These are phyloP conservation scores for Porites rus DNA, from an alignment of 92 coral and sea anemone species.

Conservation along the genomic window DNA sequence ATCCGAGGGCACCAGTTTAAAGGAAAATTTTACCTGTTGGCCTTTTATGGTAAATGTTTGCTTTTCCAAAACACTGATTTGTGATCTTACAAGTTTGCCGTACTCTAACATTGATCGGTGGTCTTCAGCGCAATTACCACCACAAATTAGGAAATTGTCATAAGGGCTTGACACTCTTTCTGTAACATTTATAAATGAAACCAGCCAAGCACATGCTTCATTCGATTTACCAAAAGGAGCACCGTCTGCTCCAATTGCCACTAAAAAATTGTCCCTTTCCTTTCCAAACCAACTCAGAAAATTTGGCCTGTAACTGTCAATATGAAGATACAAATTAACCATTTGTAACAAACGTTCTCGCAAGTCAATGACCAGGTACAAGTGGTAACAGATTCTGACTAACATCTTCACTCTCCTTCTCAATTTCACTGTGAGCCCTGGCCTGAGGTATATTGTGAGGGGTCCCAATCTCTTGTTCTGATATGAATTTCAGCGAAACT, in stretches of 20 bases:
- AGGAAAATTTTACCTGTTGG: constrained; percentile 52
- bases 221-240: constrained; percentile 68
- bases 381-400: constrained; percentile 42
- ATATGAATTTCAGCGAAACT: constrained; percentile 51
- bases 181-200: constrained; percentile 55
- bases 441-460: constrained; percentile 64
- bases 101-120: constrained; percentile 65
- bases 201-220: constrained; percentile 69
- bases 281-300: constrained; percentile 71
- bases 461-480: constrained; percentile 66
- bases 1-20: constrained; percentile 71
- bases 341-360: constrained; percentile 67
- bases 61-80: constrained; percentile 31
- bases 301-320: constrained; percentile 66
- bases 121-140: constrained; percentile 67
- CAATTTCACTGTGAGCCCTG: constrained; percentile 55
- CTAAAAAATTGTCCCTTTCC: constrained; percentile 66
- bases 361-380: constrained; percentile 61
- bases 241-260: constrained; percentile 72
- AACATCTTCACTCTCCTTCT: constrained; percentile 68
- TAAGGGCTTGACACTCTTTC: constrained; percentile 65
- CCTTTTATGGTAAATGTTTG: constrained; percentile 33
- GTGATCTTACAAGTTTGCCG: constrained; percentile 43
- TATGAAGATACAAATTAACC: constrained; percentile 71
- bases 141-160: constrained; percentile 53